Conservation (phyloP, 2,888 invertebrate species). For the Zootermopsis nevadensis region DNA sequence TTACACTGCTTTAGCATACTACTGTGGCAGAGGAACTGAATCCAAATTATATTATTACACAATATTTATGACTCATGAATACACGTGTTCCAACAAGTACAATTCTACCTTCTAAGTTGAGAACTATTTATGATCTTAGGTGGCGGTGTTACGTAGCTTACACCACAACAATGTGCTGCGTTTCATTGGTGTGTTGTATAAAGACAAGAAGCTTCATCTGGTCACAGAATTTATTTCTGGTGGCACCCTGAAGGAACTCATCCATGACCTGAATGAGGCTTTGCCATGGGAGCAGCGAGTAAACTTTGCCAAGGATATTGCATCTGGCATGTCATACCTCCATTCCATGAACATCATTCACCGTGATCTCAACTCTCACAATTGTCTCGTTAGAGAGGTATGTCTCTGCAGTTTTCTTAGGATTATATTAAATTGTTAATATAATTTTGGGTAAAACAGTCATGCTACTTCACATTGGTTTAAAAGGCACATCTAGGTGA, state of each 20-base stretch:
- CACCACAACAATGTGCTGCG: slow-evolving; percentile 90
- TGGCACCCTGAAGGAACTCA: slow-evolving; percentile 86
- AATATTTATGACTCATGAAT: too few relatives aligned
- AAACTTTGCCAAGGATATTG: slow-evolving; percentile 90
- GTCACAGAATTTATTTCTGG: slow-evolving; percentile 94
- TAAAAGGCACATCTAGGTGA: too few relatives aligned
- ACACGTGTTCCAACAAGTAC: too few relatives aligned
- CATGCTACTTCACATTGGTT: too few relatives aligned
- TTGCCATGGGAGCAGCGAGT: slow-evolving; percentile 85
- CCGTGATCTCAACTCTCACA: slow-evolving; percentile 94
- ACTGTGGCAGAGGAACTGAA: too few relatives aligned
- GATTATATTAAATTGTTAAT: too few relatives aligned
- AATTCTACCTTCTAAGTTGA: not conserved
- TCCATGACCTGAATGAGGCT: slow-evolving; percentile 78
- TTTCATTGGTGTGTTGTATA: slow-evolving; percentile 93
- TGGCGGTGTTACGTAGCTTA: slow-evolving; percentile 89
- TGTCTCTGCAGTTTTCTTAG: slow-evolving; percentile 51
- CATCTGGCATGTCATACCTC: slow-evolving; percentile 93
- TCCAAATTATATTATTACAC: too few relatives aligned
- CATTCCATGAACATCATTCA: slow-evolving; percentile 96
- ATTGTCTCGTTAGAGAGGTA: slow-evolving; percentile 89
- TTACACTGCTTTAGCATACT: too few relatives aligned
- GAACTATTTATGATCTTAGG: slow-evolving; percentile 64
- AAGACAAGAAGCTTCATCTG: slow-evolving; percentile 89
- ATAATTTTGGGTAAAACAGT: too few relatives aligned